Evolutionary conservation across 30 jellyfish, hydroid and myxozoan species (phyloP).

Genomic region (Pelagia noctiluca): DNA sequence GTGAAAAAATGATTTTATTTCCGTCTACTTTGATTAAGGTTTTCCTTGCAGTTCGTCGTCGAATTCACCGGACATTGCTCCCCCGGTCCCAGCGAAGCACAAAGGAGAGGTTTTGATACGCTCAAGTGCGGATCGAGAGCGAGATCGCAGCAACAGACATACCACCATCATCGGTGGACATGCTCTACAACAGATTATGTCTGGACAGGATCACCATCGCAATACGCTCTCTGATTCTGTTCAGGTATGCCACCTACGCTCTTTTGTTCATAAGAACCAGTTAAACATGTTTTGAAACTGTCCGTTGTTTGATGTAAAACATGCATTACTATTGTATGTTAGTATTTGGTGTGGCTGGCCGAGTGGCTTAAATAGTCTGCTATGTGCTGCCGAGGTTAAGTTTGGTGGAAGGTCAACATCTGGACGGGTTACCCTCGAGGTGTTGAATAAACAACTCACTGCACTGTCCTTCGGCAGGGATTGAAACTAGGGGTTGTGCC

Average conservation of each 20-base stretch:
- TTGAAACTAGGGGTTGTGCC: too few species aligned
- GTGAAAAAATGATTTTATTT: too few species aligned
- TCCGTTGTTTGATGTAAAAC: not conserved
- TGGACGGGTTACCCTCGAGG: too few species aligned
- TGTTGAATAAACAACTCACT: too few species aligned
- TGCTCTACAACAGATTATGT: slow-evolving; percentile 46
- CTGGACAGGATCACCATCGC: slow-evolving; percentile 51
- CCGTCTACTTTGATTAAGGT: too few species aligned
- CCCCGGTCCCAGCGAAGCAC: slow-evolving; percentile 56
- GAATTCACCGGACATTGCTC: slow-evolving; percentile 19
- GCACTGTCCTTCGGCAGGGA: too few species aligned
- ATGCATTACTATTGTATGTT: too few species aligned
- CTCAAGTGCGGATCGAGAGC: not conserved
- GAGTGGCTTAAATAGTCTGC: too few species aligned
- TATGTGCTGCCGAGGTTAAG: too few species aligned
- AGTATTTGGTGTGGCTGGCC: too few species aligned
- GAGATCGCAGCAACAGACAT: slow-evolving; percentile 68
- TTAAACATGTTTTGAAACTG: not conserved
- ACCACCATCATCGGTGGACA: slow-evolving; percentile 77
- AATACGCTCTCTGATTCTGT: slow-evolving; percentile 50
- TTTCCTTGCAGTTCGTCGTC: not conserved
- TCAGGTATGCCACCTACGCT: slow-evolving; percentile 13
- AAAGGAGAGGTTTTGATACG: slow-evolving; percentile 42
- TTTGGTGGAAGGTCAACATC: too few species aligned
- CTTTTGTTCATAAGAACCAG: not conserved